These are phyloP conservation scores for Nomada goodeniana DNA, from an alignment of 2,888 invertebrate species.

Conservation along the genomic window DNA sequence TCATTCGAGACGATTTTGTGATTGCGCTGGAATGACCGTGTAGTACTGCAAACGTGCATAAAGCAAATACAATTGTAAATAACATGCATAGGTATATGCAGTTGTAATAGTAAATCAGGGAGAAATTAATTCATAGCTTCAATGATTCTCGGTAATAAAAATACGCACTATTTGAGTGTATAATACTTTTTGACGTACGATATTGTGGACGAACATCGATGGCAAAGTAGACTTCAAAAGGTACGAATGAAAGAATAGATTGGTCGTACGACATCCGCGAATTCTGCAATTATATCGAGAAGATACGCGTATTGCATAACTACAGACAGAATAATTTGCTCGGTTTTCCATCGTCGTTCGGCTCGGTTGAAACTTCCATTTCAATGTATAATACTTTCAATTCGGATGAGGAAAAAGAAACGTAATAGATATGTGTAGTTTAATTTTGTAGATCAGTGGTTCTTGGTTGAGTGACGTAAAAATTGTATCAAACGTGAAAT, in stretches of 20 bases:
- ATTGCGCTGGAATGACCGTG: neutral
- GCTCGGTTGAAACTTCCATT: neutral
- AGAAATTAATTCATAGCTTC: no score
- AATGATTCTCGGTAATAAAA: no score
- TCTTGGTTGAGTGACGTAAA: neutral
- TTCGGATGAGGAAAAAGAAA: neutral
- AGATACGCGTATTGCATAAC: slow-evolving; percentile 4
- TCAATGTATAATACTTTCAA: neutral
- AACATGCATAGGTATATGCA: no score
- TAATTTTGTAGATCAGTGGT: neutral
- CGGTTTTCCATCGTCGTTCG: neutral
- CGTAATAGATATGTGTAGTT: neutral
- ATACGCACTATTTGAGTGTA: no score
- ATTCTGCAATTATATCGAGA: neutral
- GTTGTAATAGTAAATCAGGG: no score
- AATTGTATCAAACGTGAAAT: neutral
- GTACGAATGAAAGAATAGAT: neutral
- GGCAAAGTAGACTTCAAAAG: no score
- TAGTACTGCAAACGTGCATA: no score
- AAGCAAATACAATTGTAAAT: no score
- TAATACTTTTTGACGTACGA: no score
- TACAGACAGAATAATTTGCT: neutral
- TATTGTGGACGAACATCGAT: no score
- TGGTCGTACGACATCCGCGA: neutral
- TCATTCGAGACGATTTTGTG: neutral